Evolutionary conservation across 92 coral and sea anemone genomes (phyloP), one percentile per base, ranked within the genome.

Genomic region (Blastomussa wellsi): DNA sequence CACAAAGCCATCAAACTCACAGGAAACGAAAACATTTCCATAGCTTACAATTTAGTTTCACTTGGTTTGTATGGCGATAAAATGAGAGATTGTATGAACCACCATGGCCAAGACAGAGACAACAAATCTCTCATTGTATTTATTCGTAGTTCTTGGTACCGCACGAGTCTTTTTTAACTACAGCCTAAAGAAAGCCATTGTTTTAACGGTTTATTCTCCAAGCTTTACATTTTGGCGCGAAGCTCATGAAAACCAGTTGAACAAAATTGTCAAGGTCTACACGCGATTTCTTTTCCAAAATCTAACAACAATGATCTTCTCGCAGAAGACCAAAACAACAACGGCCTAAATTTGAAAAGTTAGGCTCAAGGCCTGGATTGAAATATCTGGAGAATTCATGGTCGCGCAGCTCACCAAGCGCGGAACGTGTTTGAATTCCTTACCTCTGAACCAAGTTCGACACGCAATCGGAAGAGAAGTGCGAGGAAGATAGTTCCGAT

Each of bases 401-500:
- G 14, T 22, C 14, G 31, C 12, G 49, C 64, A 75, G 62, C 38
- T 49, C 22, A 28, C 13, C 52, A 24, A 29, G 31, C 66, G 66
- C 66, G 66, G 66, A 4, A 70, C 37, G 38, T 33, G 49, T 49
- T 55, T 11, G 1, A 66, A 31, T 26, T 36, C 53, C 92, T 92
- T 88, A 96, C 99, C 99, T 91, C 75, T 97, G 95, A 32, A 97
- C 99, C 47, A 95, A 89, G 65, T 90, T 90, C 68, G 98, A 94
- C 76, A 97, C 93, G 71, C 98, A 93, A 80, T 95, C 99, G 57
- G 94, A 81, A 8, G 97, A 89, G 84, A 92, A 89, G 87, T 97
- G 99, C 37, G 98, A 90, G 44, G 98, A 83, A 10, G 98, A 95
- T 47, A 95, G 84, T 17, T 95, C 98, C 2, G 99, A 90, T 11